phyloP scores from a whole-genome alignment of 2,797 vertebrate species.

The Danionella dracula region DNA sequence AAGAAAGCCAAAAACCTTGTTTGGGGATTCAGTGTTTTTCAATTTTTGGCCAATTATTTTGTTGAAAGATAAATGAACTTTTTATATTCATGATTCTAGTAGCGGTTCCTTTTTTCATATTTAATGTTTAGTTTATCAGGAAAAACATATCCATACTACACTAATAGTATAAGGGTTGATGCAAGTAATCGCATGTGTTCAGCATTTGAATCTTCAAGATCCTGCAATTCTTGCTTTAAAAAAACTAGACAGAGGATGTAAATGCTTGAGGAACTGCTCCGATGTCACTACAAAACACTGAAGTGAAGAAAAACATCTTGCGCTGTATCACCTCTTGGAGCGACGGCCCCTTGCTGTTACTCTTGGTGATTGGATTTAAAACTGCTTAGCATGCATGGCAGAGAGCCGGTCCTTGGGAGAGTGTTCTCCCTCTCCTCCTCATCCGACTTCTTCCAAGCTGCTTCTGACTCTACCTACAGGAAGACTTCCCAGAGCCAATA shows the following conservation, averaged over 20 bases:
- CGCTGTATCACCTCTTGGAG: constrained; percentile 25
- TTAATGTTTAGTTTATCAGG: too few species aligned
- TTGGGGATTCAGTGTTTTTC: too few species aligned
- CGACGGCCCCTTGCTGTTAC: constrained; percentile 22
- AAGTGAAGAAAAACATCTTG: constrained; percentile 16
- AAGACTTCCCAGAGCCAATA: constrained; percentile 17
- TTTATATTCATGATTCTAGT: too few species aligned
- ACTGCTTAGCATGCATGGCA: constrained; percentile 38
- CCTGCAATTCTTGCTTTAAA: not conserved
- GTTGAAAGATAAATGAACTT: too few species aligned
- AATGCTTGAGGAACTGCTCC: constrained; percentile 21
- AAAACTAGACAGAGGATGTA: not conserved
- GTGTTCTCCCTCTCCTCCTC: constrained; percentile 25
- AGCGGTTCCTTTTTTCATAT: too few species aligned
- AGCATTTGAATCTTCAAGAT: not conserved
- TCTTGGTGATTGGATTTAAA: constrained; percentile 29
- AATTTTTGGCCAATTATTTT: too few species aligned
- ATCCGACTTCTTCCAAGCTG: constrained; percentile 11
- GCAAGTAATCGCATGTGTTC: not conserved
- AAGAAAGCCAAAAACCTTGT: too few species aligned
- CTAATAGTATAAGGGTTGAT: too few species aligned
- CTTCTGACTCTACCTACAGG: constrained; percentile 17
- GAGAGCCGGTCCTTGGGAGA: constrained; percentile 31
- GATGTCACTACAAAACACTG: constrained; percentile 17
- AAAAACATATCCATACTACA: too few species aligned